Evolutionary conservation across 2,888 invertebrate species (phyloP).

Genomic region (Muschampia plurimacula): DNA sequence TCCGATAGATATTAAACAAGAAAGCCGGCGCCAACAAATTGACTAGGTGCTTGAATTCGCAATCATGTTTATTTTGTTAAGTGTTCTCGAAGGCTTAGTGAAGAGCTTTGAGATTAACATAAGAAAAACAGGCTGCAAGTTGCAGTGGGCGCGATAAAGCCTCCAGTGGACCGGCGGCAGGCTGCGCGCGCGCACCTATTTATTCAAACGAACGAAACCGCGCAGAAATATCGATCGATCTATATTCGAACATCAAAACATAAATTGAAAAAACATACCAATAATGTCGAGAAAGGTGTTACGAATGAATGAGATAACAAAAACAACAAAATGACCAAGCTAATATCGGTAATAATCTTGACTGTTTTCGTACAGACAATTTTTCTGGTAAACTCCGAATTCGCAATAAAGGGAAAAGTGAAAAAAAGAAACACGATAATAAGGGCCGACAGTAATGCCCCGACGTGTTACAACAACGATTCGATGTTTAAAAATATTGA

Average conservation of each 20-base stretch:
- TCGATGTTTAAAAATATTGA: constrained; percentile 76
- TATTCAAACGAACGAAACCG: constrained; percentile 22
- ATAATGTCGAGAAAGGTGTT: constrained; percentile 21
- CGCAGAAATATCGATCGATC: constrained; percentile 24
- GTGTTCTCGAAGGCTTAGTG: constrained; percentile 70
- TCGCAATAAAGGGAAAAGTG: constrained; percentile 73
- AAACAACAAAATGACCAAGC: constrained; percentile 62
- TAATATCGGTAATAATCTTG: constrained; percentile 44
- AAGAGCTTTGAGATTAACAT: constrained; percentile 72
- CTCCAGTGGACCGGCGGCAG: constrained; percentile 78
- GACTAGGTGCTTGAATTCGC: constrained; percentile 39
- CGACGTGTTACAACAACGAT: constrained; percentile 70
- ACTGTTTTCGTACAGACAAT: constrained; percentile 52
- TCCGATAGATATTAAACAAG: constrained; percentile 25
- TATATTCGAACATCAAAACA: constrained; percentile 4
- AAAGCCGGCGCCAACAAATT: constrained; percentile 39
- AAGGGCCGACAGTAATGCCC: constrained; percentile 68
- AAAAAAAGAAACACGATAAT: constrained; percentile 79
- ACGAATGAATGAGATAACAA: constrained; percentile 37
- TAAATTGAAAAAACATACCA: constrained; percentile 33
- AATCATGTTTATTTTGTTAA: constrained; percentile 54
- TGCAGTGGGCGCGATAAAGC: constrained; percentile 72
- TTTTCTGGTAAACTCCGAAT: constrained; percentile 63
- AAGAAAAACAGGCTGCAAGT: constrained; percentile 73
- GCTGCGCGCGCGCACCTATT: constrained; percentile 71